Evolutionary conservation across 1,140 invertebrate genomes (phyloP), one percentile per base, ranked within the genome.

Genomic region (Drosophila santomea): DNA sequence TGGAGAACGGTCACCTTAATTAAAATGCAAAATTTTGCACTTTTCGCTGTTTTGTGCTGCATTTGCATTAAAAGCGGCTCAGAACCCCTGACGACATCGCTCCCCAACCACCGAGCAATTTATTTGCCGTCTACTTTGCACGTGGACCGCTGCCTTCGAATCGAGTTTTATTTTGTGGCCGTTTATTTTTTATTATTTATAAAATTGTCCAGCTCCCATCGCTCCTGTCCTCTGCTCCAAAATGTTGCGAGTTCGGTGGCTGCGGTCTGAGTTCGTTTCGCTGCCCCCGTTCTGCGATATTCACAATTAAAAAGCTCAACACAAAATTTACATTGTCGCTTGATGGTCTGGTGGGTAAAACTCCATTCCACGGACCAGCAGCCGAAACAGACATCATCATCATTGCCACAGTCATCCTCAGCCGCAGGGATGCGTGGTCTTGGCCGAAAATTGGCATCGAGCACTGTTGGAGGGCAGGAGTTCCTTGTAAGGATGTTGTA

Each of bases 271-370:
- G 69, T 89, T 88, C 84, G 89, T 84, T 88, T 84, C 84, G n/a
- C n/a, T n/a, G n/a, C n/a, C n/a, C n/a, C n/a, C n/a, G n/a, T n/a
- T n/a, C n/a, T n/a, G n/a, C n/a, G n/a, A 82, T 79, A 84, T 80
- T 90, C 80, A 90, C 77, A 91, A 91, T 91, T 91, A 91, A 91
- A 88, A 91, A 91, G 88, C 88, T 91, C 88, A 91, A 84, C 88
- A 91, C 80, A 91, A 83, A 91, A 91, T 91, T 88, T 91, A 91
- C 88, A 90, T 83, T 90, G 88, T 86, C 79, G 71, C 82, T 83
- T 90, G 80, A 78, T 89, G 72, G 66, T 71, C 60, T 73, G 72
- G 44, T 57, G 58, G 59, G 43, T 61, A 51, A 41, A 78, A 62
- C 79, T 63, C 61, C 64, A 43, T 15, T 32, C 38, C 61, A 25